Evolutionary conservation across 2,888 invertebrate species (phyloP).

Genomic region (Gortyna flavago): DNA sequence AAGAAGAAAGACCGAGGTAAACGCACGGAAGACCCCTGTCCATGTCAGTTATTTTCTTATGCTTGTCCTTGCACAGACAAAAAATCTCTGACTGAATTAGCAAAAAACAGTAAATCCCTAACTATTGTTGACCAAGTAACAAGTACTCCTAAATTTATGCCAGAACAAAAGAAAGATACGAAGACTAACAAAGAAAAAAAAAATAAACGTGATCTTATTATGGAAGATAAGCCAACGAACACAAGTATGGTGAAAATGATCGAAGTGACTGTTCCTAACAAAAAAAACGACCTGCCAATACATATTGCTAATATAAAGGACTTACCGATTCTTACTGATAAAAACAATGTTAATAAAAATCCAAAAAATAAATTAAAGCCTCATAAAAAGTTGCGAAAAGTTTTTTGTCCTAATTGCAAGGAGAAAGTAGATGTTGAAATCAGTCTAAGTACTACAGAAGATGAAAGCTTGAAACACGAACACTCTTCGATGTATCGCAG

Average conservation of each 20-base stretch:
- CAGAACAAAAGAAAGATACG: slow-evolving; percentile 54
- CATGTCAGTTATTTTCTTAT: slow-evolving; percentile 84
- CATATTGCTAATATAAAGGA: slow-evolving; percentile 58
- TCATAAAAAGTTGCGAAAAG: slow-evolving; percentile 71
- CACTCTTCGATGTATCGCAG: slow-evolving; percentile 66
- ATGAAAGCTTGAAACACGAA: slow-evolving; percentile 69
- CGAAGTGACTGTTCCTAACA: slow-evolving; percentile 60
- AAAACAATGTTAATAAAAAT: slow-evolving; percentile 49
- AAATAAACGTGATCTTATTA: slow-evolving; percentile 60
- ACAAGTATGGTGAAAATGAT: slow-evolving; percentile 66
- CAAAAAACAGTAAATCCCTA: slow-evolving; percentile 71
- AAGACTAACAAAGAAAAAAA: slow-evolving; percentile 63
- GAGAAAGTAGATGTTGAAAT: slow-evolving; percentile 76
- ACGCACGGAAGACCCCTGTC: slow-evolving; percentile 79
- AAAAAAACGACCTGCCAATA: slow-evolving; percentile 55
- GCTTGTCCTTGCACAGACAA: slow-evolving; percentile 80
- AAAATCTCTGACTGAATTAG: slow-evolving; percentile 74
- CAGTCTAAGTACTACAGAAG: slow-evolving; percentile 74
- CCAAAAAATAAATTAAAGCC: slow-evolving; percentile 60
- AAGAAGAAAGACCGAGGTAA: slow-evolving; percentile 77
- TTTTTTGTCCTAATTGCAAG: slow-evolving; percentile 83
- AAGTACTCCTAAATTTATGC: slow-evolving; percentile 68
- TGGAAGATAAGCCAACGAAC: slow-evolving; percentile 73
- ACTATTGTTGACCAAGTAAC: slow-evolving; percentile 72
- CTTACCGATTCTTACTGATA: slow-evolving; percentile 48